Evolutionary conservation across 2,797 vertebrate genomes (phyloP).

Genomic region (Macrochelys suwanniensis): DNA sequence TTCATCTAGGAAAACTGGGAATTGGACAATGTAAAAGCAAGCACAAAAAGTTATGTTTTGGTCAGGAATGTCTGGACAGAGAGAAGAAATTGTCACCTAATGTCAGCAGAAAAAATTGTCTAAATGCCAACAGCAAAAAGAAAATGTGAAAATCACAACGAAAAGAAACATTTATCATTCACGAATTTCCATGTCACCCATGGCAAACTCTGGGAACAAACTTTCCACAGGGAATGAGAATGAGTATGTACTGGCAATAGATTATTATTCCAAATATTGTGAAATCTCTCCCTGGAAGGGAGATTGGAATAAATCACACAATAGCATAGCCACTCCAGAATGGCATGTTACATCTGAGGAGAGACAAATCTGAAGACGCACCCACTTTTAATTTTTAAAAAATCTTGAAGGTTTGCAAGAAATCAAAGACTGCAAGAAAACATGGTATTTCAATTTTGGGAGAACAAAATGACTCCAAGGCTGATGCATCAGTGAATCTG

Average conservation of each 20-base stretch:
- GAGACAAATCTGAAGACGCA: background rate
- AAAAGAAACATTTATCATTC: slow-evolving; percentile 58
- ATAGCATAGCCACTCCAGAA: background rate
- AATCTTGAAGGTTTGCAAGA: background rate
- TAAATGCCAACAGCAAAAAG: slow-evolving; percentile 67
- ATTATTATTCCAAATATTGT: slow-evolving; percentile 33
- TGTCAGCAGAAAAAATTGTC: slow-evolving; percentile 70
- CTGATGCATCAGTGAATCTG: background rate
- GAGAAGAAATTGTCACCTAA: slow-evolving; percentile 64
- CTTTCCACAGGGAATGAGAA: slow-evolving; percentile 48
- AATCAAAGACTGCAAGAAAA: background rate
- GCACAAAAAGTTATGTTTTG: slow-evolving; percentile 48
- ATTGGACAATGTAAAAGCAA: slow-evolving; percentile 65
- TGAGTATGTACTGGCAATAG: slow-evolving; percentile 52
- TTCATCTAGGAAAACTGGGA: slow-evolving; percentile 62
- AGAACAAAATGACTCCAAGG: background rate
- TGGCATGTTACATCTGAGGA: background rate
- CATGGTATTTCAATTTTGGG: background rate
- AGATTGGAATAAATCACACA: slow-evolving; percentile 7
- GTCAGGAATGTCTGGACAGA: slow-evolving; percentile 53
- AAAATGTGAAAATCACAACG: slow-evolving; percentile 71
- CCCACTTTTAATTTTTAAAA: slow-evolving; percentile 14
- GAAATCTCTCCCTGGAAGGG: slow-evolving; percentile 44
- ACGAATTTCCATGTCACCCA: slow-evolving; percentile 67
- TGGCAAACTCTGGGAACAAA: slow-evolving; percentile 61